Evolutionary conservation across 2,797 vertebrate genomes (phyloP), one percentile per base, ranked within the genome.

Genomic region (Yasuhikotakia modesta): DNA sequence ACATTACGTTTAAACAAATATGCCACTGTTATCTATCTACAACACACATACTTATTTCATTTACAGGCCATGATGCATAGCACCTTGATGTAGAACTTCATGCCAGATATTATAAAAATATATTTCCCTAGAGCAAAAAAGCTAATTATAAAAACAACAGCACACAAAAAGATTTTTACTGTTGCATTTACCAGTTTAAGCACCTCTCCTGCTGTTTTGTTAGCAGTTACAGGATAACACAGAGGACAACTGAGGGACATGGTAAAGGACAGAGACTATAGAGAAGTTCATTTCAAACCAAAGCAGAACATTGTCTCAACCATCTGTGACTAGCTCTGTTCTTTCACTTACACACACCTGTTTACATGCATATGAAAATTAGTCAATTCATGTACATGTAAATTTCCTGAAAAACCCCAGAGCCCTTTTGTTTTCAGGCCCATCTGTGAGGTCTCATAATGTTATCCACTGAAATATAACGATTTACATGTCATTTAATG

Each of bases 121-220:
- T 21, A 48, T 78, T 76, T 39, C 53, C 39, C 45, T 63, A 1
- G 32, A 71, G 60, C 17, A 14, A 53, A 19, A 79, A 61, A 39
- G n/a, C 60, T 55, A 53, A 71, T 80, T 70, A 75, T 60, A 52
- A 70, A 69, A 22, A 79, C 46, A 73, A 68, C 10, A 52, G 19
- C 57, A 66, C 64, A 21, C 30, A 67, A 57, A 63, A 35, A 63
- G 7, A 22, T 57, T 68, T 79, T 78, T 74, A 81, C 12, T 27
- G 16, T 35, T 60, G 73, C 21, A 32, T 79, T 57, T 55, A 64
- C 66, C 52, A 72, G 53, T 82, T 66, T 69, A 32, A 64, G 35
- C 32, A 32, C 60, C 64, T 70, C 75, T 82, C 75, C 66, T 65
- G 67, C 67, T 66, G 78, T 74, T 84, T 71, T 73, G 60, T 14